Conservation (phyloP, 2,113 vertebrate species). For the Melanocharis versteri region DNA sequence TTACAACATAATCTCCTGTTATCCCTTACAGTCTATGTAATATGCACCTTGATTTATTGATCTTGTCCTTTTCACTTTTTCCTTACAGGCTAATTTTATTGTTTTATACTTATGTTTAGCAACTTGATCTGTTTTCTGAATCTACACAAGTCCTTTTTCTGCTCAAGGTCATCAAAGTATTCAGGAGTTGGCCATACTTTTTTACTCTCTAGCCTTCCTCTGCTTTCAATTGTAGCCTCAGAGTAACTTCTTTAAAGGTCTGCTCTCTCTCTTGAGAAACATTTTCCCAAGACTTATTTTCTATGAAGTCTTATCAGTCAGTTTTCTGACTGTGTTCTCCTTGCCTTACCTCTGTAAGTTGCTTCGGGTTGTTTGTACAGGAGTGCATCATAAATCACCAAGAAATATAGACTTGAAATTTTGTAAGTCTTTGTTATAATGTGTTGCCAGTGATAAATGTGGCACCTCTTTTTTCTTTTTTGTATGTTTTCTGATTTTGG, state of each 20-base stretch:
- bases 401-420: neutral
- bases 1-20: neutral
- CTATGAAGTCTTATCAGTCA: neutral
- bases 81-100: neutral
- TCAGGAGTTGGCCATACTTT: neutral
- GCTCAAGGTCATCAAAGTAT: neutral
- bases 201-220: neutral
- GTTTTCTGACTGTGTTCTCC: neutral
- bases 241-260: neutral
- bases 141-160: neutral
- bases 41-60: neutral
- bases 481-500: neutral
- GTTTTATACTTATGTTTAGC: neutral
- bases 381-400: neutral
- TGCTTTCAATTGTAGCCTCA: neutral
- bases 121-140: neutral
- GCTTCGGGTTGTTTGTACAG: neutral
- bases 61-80: neutral
- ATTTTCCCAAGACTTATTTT: neutral
- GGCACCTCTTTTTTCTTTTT: neutral
- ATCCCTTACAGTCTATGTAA: neutral
- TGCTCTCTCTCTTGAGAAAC: neutral
- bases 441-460: neutral
- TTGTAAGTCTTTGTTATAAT: neutral
- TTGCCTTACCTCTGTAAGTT: neutral